Conservation (phyloP, 1,140 invertebrate genomes). For the Centruroides sculpturatus region DNA sequence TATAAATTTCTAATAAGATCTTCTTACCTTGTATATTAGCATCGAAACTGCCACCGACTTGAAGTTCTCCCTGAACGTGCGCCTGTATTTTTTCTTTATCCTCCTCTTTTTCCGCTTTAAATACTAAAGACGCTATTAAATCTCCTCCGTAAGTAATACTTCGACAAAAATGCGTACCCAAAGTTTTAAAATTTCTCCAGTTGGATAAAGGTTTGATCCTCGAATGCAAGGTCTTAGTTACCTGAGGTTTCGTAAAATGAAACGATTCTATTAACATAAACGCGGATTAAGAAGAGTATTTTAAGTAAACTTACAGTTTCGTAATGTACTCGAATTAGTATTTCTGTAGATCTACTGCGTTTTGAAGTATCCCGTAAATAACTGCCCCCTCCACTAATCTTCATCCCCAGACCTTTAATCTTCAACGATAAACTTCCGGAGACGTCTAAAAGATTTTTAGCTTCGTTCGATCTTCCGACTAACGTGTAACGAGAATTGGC, state of each 20-base stretch:
- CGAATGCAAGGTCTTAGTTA: slow-evolving; percentile 2
- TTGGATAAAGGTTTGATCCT: slow-evolving; percentile 6
- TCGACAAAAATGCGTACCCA: slow-evolving; percentile 14
- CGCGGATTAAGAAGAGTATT: too few relatives aligned
- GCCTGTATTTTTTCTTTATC: background rate
- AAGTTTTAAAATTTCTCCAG: background rate
- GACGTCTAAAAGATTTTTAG: background rate
- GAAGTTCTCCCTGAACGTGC: too few relatives aligned
- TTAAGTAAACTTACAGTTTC: too few relatives aligned
- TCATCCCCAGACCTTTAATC: background rate
- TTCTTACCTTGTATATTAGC: too few relatives aligned
- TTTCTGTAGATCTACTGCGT: background rate
- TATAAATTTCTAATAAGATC: too few relatives aligned
- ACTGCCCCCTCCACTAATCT: background rate
- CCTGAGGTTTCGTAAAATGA: background rate
- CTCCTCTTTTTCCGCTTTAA: background rate
- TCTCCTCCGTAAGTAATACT: slow-evolving; percentile 14
- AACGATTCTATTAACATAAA: too few relatives aligned
- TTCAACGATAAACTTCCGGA: background rate
- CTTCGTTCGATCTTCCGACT: background rate
- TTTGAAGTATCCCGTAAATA: background rate
- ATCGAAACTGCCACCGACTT: too few relatives aligned
- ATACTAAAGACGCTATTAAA: background rate
- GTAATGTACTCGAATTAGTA: background rate
- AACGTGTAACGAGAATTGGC: background rate